Evolutionary conservation across 2,113 vertebrate species (phyloP).

Genomic region (Microtus ochrogaster): DNA sequence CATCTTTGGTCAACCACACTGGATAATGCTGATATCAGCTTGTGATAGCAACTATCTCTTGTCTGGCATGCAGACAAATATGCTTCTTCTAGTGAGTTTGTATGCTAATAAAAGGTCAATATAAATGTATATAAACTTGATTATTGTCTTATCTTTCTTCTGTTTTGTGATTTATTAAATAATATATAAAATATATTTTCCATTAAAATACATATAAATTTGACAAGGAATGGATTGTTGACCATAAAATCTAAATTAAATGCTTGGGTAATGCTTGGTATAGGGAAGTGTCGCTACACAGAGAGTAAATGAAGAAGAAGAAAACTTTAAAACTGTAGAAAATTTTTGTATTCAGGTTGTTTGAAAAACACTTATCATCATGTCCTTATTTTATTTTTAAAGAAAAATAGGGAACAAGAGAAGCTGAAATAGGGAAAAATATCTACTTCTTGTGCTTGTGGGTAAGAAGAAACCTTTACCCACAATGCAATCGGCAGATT

Average conservation of each 20-base stretch:
- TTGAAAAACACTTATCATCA: conserved; percentile 37
- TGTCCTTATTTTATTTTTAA: conserved; percentile 41
- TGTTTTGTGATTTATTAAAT: conserved; percentile 22
- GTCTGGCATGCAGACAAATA: not conserved
- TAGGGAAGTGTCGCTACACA: not conserved
- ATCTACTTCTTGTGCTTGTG: not conserved
- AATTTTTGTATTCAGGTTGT: conserved; percentile 11
- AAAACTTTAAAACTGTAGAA: not conserved
- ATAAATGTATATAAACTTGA: not conserved
- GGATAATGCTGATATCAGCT: not conserved
- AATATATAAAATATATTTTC: not conserved
- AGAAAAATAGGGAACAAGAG: not conserved
- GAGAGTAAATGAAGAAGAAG: not conserved
- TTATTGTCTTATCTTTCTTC: conserved; percentile 26
- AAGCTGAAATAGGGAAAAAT: not conserved
- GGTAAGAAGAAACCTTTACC: not conserved
- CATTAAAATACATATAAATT: not conserved
- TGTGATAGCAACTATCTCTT: not conserved
- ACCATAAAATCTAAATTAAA: conserved; percentile 49
- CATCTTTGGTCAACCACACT: not conserved
- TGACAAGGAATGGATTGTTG: conserved; percentile 25
- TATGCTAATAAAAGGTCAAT: not conserved
- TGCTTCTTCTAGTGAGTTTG: not conserved
- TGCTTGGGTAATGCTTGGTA: not conserved
- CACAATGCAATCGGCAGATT: not conserved